Evolutionary conservation across 2,797 vertebrate species (phyloP), one percentile per base, ranked within the genome.

Genomic region (Lithobates sylvaticus): DNA sequence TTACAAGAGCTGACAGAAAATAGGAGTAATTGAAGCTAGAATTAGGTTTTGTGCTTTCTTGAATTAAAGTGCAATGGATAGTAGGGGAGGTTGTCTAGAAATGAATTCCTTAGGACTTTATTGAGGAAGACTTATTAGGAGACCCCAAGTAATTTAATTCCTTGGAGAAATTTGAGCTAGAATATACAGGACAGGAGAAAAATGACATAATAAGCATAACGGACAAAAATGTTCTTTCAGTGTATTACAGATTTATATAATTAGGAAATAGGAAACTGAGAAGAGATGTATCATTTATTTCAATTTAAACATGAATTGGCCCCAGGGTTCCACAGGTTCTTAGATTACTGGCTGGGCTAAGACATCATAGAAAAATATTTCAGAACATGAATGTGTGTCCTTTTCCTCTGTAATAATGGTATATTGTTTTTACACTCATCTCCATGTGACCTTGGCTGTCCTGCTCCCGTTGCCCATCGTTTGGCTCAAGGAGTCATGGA

Each of bases 21-120:
- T 58, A 29, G 74, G 21, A 29, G 65, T 84, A 84, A 84, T 78
- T 61, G 83, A 84, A 84, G 61, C 65, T 23, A 29, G 58, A 50
- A 77, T 84, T 26, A 26, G 29, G 54, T 77, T 64, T 70, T 70
- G 29, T 69, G 65, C 29, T 42, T 27, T 76, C 64, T n/a, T 58
- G 44, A 29, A 81, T 36, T 34, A 47, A 58, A 61, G 32, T 21
- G 18, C 34, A 23, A 61, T 81, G 7, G 39, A 42, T 36, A 70
- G 18, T 5, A 58, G 10, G 67, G 27, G 39, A 70, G n/a, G 54
- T 44, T 9, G 8, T 29, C 34, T 39, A 42, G 10, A 73, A 82
- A 73, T 42, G n/a, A 65, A 65, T 64, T 73, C 50, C 32, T 34
- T 21, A 18, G 80, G 78, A 64, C 70, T 73, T 13, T 58, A 82